Evolutionary conservation across 2,888 invertebrate species (phyloP).

Genomic region (Meliscaeva auricollis): DNA sequence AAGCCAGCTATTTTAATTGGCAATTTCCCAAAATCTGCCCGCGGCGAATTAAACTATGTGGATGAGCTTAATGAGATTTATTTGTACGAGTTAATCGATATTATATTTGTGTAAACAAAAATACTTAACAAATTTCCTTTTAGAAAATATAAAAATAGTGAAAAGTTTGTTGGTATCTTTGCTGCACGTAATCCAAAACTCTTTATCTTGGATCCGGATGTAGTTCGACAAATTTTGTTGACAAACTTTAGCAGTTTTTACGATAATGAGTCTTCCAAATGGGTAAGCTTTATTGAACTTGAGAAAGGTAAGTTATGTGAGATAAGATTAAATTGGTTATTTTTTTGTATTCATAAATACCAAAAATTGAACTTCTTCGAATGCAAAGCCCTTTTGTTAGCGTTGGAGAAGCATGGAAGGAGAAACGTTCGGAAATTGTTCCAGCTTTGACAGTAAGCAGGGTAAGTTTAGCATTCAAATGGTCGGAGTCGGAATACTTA

Average conservation of each 20-base stretch:
- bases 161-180: conserved; percentile 77
- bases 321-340: too few species aligned
- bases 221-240: conserved; percentile 77
- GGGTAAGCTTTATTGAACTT: too few species aligned
- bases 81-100: background rate
- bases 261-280: conserved; percentile 78
- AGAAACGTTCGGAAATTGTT: conserved; percentile 83
- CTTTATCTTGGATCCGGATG: conserved; percentile 81
- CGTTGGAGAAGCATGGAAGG: conserved; percentile 84
- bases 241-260: conserved; percentile 77
- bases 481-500: too few species aligned
- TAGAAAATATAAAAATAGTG: background rate
- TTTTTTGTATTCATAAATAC: too few species aligned
- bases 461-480: conserved; percentile 77
- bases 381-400: conserved; percentile 84
- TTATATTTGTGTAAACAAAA: background rate
- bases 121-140: background rate
- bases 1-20: conserved; percentile 77
- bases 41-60: background rate
- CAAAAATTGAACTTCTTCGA: conserved; percentile 76
- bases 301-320: too few species aligned
- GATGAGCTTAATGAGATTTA: background rate
- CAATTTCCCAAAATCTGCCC: background rate
- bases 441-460: conserved; percentile 85
- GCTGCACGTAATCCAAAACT: conserved; percentile 80